phyloP scores from a whole-genome alignment of 1,140 invertebrate species.

The Ylistrum balloti region DNA sequence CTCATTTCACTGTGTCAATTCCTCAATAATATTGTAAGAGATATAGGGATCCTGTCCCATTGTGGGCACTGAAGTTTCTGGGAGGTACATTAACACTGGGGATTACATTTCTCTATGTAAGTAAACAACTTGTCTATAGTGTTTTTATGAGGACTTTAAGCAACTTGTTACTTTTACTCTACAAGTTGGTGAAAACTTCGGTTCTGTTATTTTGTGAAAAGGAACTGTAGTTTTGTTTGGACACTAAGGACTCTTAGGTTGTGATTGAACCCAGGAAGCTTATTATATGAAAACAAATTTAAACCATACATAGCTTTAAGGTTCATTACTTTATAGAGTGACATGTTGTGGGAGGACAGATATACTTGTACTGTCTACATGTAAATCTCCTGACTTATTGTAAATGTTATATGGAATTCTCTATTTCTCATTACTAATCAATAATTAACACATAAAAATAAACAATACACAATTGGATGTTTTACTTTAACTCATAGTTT shows the following conservation, averaged over 20 bases:
- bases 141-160: neutral
- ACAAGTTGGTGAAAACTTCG: neutral
- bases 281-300: slow-evolving; percentile 29
- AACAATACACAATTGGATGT: too few species aligned
- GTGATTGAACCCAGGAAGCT: slow-evolving; percentile 4
- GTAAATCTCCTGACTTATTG: too few species aligned
- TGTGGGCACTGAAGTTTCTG: neutral
- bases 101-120: neutral
- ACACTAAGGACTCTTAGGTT: slow-evolving; percentile 1
- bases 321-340: neutral
- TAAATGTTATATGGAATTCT: too few species aligned
- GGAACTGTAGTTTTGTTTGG: neutral
- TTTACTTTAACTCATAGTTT: too few species aligned
- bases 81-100: neutral
- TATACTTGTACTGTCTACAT: too few species aligned
- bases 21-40: slow-evolving; percentile 27
- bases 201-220: neutral
- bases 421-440: too few species aligned
- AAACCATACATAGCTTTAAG: neutral
- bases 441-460: too few species aligned
- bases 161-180: slow-evolving; percentile 25
- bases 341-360: too few species aligned
- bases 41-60: neutral
- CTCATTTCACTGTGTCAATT: slow-evolving; percentile 38
- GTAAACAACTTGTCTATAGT: neutral